phyloP scores from a whole-genome alignment of 1,140 invertebrate species.

The Nasonia longicornis region DNA sequence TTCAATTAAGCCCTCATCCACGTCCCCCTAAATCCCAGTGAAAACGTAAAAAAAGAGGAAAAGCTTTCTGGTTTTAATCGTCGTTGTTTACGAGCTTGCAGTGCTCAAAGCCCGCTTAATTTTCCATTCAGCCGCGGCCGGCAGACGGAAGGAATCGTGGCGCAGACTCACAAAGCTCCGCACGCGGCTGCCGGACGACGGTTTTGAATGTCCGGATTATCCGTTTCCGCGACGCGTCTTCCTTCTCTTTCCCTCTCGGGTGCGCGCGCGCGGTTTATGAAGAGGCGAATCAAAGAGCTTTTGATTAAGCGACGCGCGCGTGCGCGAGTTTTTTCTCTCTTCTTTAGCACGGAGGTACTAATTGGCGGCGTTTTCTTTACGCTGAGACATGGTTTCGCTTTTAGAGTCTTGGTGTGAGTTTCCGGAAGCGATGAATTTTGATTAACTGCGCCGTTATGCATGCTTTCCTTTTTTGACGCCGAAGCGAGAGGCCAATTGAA shows the following conservation, averaged over 20 bases:
- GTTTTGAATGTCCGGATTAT: constrained; percentile 40
- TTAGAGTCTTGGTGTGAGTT: background rate
- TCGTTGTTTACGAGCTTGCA: constrained; percentile 21
- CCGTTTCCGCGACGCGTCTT: constrained; percentile 20
- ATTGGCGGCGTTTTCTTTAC: constrained; percentile 3
- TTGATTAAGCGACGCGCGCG: constrained; percentile 17
- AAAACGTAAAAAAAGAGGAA: background rate
- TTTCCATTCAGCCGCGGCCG: constrained; percentile 13
- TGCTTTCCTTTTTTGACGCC: background rate
- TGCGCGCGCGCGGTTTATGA: background rate
- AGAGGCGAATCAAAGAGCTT: constrained; percentile 25
- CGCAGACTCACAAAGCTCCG: constrained; percentile 18
- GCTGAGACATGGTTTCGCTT: background rate
- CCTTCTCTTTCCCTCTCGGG: background rate
- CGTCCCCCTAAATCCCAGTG: background rate
- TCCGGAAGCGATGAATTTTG: background rate
- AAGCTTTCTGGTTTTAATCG: constrained; percentile 1
- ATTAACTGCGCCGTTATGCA: background rate
- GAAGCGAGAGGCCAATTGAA: too few species aligned
- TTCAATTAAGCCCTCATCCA: constrained; percentile 2
- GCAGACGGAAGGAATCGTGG: background rate
- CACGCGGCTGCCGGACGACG: background rate
- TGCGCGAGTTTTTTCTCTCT: background rate
- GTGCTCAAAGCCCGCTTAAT: constrained; percentile 7
- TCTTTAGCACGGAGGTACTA: background rate